These are phyloP conservation scores for Tragelaphus buxtoni DNA, from an alignment of 2,113 vertebrate genomes.

Conservation along the genomic window DNA sequence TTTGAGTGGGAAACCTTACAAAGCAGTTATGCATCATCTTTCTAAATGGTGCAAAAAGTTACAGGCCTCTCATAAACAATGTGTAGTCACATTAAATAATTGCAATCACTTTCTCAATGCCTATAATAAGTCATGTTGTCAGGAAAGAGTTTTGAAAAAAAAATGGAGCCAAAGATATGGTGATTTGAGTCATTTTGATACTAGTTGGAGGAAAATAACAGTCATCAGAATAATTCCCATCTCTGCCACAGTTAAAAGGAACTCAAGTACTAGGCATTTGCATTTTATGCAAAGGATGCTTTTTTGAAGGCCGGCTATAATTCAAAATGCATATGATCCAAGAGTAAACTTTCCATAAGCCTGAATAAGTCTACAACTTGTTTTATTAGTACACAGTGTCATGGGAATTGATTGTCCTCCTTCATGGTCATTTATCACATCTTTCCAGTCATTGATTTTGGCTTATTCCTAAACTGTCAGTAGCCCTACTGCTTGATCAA, in stretches of 20 bases:
- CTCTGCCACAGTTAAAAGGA: neutral
- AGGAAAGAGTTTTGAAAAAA: slow-evolving; percentile 15
- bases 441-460: neutral
- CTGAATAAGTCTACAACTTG: slow-evolving; percentile 31
- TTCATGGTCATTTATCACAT: neutral
- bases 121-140: slow-evolving; percentile 17
- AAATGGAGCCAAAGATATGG: neutral
- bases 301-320: neutral
- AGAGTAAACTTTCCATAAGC: slow-evolving; percentile 20
- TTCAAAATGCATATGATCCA: slow-evolving; percentile 7
- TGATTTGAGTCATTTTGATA: slow-evolving; percentile 50
- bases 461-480: neutral
- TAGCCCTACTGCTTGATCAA: neutral
- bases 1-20: neutral
- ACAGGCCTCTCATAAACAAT: neutral
- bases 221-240: slow-evolving; percentile 45
- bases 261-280: slow-evolving; percentile 5
- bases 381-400: neutral
- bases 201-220: slow-evolving; percentile 50
- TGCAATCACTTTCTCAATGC: neutral
- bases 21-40: neutral
- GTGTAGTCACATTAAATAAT: neutral
- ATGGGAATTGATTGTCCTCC: neutral
- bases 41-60: neutral
- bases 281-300: slow-evolving; percentile 38